Percentiles rank a stretch among this genome's conserved stretches.
Evolutionary conservation across 1,140 invertebrate genomes (phyloP).

Genomic region (Papilio xuthus): DNA sequence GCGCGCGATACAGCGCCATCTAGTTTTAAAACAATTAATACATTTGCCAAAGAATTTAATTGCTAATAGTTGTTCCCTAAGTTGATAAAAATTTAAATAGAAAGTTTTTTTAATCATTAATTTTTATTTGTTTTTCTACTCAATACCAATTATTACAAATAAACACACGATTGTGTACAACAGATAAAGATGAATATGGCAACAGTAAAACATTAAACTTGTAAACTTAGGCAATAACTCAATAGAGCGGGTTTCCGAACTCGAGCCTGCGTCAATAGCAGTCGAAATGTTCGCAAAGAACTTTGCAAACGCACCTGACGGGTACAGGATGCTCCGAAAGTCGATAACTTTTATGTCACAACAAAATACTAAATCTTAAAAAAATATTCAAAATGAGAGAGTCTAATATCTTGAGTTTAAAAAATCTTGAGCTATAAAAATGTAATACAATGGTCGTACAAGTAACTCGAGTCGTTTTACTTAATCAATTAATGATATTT

Average conservation of each 20-base stretch:
- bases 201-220: slow-evolving; percentile 30
- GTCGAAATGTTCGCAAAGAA: slow-evolving; percentile 33
- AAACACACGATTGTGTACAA: not conserved
- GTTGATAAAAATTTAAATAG: too few relatives aligned
- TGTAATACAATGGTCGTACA: too few relatives aligned
- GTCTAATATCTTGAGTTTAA: too few relatives aligned
- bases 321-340: slow-evolving; percentile 26
- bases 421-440: too few relatives aligned
- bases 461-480: too few relatives aligned
- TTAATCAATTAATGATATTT: too few relatives aligned
- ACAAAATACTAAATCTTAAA: not conserved
- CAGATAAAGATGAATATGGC: slow-evolving; percentile 4
- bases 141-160: slow-evolving; percentile 17
- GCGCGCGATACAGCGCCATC: too few relatives aligned
- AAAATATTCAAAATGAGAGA: not conserved
- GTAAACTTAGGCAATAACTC: slow-evolving; percentile 48
- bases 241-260: slow-evolving; percentile 37
- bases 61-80: too few relatives aligned
- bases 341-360: slow-evolving; percentile 19
- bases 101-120: not conserved
- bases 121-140: not conserved
- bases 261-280: slow-evolving; percentile 27
- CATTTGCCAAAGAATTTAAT: too few relatives aligned
- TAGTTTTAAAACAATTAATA: too few relatives aligned
- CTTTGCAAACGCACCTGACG: slow-evolving; percentile 19